Evolutionary conservation across 1,140 invertebrate species (phyloP).

Genomic region (Batillaria attramentaria): DNA sequence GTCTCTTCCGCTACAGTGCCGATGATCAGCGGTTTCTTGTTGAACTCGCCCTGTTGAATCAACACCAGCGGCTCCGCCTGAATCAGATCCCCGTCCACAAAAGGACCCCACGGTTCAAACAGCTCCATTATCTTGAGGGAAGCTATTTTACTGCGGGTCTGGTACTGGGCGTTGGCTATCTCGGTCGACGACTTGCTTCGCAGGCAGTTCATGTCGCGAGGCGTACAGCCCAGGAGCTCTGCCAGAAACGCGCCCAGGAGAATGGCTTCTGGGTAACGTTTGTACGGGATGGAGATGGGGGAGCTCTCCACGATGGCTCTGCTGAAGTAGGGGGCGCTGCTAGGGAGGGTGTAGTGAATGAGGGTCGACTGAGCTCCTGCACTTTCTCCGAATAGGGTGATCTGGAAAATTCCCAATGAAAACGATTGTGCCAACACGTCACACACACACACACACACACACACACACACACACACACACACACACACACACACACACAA

Average conservation of each 20-base stretch:
- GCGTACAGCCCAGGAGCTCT: slow-evolving; percentile 32
- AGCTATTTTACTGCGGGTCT: slow-evolving; percentile 37
- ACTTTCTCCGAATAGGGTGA: slow-evolving; percentile 60
- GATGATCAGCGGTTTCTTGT: slow-evolving; percentile 47
- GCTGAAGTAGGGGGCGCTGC: slow-evolving; percentile 36
- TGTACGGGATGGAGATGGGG: slow-evolving; percentile 51
- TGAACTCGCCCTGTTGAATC: slow-evolving; percentile 28
- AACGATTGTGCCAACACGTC: too few relatives aligned
- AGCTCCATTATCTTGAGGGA: slow-evolving; percentile 49
- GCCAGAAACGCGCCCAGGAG: slow-evolving; percentile 27
- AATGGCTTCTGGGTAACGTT: slow-evolving; percentile 40
- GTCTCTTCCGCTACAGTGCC: slow-evolving; percentile 48
- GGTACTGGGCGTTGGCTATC: slow-evolving; percentile 42
- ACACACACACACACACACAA: too few relatives aligned
- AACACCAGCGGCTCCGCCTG: slow-evolving; percentile 37
- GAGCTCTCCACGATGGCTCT: slow-evolving; percentile 48
- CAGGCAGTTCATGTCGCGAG: slow-evolving; percentile 44
- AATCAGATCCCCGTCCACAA: slow-evolving; percentile 47
- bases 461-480: too few relatives aligned
- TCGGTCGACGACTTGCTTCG: slow-evolving; percentile 39
- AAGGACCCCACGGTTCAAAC: slow-evolving; percentile 53
- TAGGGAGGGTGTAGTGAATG: slow-evolving; percentile 42
- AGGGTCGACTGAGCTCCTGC: slow-evolving; percentile 56
- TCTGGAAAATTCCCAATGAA: too few relatives aligned
- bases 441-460: too few relatives aligned